Conservation (phyloP, 2,113 vertebrate species). For the Zootoca vivipara region DNA sequence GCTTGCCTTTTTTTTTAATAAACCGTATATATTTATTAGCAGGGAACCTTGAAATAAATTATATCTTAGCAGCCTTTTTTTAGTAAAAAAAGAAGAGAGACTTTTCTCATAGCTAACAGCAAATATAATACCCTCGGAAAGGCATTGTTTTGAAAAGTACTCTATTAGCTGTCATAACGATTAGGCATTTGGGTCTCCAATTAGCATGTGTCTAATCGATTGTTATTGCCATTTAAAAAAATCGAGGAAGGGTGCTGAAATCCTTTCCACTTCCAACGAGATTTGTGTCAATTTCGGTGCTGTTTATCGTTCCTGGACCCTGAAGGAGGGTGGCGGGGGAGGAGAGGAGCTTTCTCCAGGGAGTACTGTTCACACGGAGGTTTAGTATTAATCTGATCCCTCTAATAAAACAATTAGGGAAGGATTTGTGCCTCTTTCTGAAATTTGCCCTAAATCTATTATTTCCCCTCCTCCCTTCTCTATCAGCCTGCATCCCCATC, state of each 20-base stretch:
- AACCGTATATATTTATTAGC: not conserved
- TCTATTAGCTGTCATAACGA: constrained; percentile 12
- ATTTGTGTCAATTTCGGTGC: constrained; percentile 5
- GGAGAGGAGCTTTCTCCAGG: constrained; percentile 11
- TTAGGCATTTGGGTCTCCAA: constrained; percentile 17
- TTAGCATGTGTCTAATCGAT: constrained; percentile 28
- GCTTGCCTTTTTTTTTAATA: not conserved
- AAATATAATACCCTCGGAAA: not conserved
- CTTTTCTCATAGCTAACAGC: not conserved
- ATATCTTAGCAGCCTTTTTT: not conserved
- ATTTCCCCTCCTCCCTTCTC: not conserved
- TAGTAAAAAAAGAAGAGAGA: not conserved
- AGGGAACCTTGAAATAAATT: not conserved
- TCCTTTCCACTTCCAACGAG: constrained; percentile 18
- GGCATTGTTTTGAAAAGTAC: not conserved
- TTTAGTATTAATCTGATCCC: constrained; percentile 35
- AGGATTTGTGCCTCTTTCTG: constrained; percentile 12
- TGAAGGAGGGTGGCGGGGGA: not conserved
- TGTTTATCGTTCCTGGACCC: not conserved
- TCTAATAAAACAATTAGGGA: constrained; percentile 37
- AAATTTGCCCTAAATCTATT: constrained; percentile 24
- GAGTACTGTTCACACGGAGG: constrained; percentile 4
- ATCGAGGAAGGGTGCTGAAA: not conserved
- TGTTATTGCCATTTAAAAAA: not conserved
- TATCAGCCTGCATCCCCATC: not conserved